Conservation (phyloP, 2,113 vertebrate genomes). For the Toxostoma redivivum region DNA sequence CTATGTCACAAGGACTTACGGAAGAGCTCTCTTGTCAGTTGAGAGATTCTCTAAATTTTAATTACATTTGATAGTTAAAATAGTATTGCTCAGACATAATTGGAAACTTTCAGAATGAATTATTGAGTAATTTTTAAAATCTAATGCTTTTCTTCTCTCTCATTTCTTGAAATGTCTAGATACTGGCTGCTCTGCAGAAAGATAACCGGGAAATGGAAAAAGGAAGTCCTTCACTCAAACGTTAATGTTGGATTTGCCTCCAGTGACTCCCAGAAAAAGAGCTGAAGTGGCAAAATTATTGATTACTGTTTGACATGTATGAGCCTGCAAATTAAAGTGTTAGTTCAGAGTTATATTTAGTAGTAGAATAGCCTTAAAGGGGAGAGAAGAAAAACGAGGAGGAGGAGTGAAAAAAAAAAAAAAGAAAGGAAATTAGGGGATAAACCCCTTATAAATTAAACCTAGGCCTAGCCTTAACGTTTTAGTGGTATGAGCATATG, state of each 20-base stretch:
- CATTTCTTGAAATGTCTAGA: slow-evolving; percentile 59
- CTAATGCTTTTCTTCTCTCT: background rate
- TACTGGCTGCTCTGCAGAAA: slow-evolving; percentile 87
- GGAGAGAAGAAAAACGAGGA: background rate
- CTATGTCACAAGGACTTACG: rapidly evolving
- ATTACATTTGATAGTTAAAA: background rate
- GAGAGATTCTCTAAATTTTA: background rate
- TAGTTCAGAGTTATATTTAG: background rate
- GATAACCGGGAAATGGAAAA: slow-evolving; percentile 81
- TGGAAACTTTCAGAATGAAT: background rate
- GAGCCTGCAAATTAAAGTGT: slow-evolving; percentile 15
- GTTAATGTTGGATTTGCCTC: slow-evolving; percentile 53
- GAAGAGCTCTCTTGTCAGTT: background rate
- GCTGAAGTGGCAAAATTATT: background rate
- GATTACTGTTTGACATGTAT: background rate
- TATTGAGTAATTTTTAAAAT: background rate
- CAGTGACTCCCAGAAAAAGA: background rate
- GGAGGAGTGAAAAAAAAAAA: too few species aligned
- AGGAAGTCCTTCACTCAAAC: slow-evolving; percentile 84
- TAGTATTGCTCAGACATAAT: background rate
- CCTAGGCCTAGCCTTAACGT: slow-evolving; percentile 69
- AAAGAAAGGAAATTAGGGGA: background rate
- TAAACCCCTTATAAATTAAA: background rate
- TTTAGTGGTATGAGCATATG: background rate
- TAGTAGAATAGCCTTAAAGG: slow-evolving; percentile 66